Percentiles rank a stretch among this genome's conserved stretches.
Conservation (phyloP, 2,888 invertebrate genomes). For the Yponomeuta sedellus region DNA sequence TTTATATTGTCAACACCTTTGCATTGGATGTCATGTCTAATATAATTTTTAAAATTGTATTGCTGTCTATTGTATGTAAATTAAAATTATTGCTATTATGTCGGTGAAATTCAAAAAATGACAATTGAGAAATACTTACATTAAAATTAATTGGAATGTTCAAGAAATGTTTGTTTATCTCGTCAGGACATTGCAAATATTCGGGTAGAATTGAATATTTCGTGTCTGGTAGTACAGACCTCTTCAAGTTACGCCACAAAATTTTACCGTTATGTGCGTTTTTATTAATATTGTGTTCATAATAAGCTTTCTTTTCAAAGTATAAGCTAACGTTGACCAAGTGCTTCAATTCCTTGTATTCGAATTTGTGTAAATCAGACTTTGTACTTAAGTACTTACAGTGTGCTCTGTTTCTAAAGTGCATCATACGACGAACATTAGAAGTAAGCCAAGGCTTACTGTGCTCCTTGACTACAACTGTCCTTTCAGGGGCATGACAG, state of each 20-base stretch:
- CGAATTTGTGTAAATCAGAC: not conserved
- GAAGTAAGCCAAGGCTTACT: not conserved
- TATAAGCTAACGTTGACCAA: conserved; percentile 6
- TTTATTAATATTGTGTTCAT: conserved; percentile 1
- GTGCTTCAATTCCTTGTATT: conserved; percentile 2
- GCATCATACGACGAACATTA: conserved; percentile 7
- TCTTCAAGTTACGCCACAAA: conserved; percentile 2
- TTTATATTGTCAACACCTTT: not conserved
- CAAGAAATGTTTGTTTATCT: not conserved
- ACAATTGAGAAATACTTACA: not conserved
- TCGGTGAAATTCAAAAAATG: not conserved
- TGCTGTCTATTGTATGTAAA: not conserved
- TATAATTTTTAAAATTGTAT: not conserved
- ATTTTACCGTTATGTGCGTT: conserved; percentile 5
- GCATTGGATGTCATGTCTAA: not conserved
- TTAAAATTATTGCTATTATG: not conserved
- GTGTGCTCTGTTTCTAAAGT: not conserved
- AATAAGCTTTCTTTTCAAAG: conserved; percentile 13
- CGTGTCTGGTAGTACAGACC: no score
- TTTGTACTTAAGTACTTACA: not conserved
- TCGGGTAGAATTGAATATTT: no score
- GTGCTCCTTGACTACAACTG: not conserved
- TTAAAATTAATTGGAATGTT: not conserved
- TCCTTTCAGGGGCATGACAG: conserved; percentile 6
- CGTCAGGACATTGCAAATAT: not conserved